Percentiles rank a stretch among this genome's conserved stretches.
Conservation (phyloP, 2,888 invertebrate species). For the Hypercompe scribonia region DNA sequence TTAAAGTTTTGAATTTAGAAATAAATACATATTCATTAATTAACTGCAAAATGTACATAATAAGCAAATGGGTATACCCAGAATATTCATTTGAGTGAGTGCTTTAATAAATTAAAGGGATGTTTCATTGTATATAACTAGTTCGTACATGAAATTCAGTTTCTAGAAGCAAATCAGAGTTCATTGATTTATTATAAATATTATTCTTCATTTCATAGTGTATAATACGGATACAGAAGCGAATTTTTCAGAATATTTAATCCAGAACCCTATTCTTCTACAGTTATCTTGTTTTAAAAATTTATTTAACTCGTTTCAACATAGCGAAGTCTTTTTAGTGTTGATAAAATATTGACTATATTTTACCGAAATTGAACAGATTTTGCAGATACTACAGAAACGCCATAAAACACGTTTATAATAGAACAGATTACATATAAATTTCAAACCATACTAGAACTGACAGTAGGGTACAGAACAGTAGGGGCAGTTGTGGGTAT, state of each 20-base stretch:
- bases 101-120: background rate
- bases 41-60: background rate
- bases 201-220: background rate
- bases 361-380: background rate
- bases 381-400: background rate
- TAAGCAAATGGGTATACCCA: background rate
- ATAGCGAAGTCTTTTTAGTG: background rate
- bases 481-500: background rate
- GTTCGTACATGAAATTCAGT: background rate
- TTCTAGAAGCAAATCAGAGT: background rate
- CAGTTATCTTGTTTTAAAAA: background rate
- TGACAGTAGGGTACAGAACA: background rate
- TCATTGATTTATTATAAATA: background rate
- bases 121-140: background rate
- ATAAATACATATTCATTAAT: background rate
- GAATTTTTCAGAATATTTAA: background rate
- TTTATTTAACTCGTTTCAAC: background rate
- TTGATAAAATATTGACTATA: background rate
- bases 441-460: background rate
- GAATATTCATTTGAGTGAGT: background rate
- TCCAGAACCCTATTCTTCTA: background rate
- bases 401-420: background rate
- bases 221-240: background rate
- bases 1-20: background rate
- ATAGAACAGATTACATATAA: background rate